phyloP scores from a whole-genome alignment of 2,888 invertebrate genomes.

The Heliconius cydno region DNA sequence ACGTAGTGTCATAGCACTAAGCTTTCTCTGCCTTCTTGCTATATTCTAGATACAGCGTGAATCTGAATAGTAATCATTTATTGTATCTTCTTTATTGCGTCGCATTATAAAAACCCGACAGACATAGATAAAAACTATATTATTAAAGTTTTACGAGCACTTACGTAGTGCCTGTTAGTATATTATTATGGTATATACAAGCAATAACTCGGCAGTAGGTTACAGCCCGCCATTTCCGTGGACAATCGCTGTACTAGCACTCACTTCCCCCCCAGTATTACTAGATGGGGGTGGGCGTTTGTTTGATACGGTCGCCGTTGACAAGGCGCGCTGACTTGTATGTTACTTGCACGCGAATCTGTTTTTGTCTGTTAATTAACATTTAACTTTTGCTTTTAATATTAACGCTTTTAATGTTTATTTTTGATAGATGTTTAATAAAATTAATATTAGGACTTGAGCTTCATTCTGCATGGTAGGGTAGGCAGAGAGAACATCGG shows the following conservation, averaged over 20 bases:
- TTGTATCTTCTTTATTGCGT: not conserved
- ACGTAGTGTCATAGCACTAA: too few species aligned
- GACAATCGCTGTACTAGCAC: slow-evolving; percentile 44
- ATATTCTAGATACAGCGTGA: not conserved
- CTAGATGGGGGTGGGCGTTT: slow-evolving; percentile 44
- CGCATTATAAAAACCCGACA: not conserved
- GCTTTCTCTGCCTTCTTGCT: too few species aligned
- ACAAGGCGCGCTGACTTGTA: slow-evolving; percentile 44
- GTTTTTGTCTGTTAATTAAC: slow-evolving; percentile 32
- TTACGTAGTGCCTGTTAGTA: not conserved
- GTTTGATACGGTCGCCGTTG: slow-evolving; percentile 45
- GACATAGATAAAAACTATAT: not conserved
- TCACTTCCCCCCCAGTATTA: slow-evolving; percentile 43
- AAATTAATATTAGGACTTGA: not conserved
- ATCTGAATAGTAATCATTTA: not conserved
- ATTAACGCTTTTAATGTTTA: not conserved
- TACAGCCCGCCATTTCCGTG: slow-evolving; percentile 41
- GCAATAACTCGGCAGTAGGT: slow-evolving; percentile 34
- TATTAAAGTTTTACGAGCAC: slow-evolving; percentile 3
- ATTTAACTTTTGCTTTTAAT: slow-evolving; percentile 1
- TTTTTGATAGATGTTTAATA: slow-evolving; percentile 18
- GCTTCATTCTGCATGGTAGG: not conserved
- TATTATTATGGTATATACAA: slow-evolving; percentile 26
- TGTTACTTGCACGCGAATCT: slow-evolving; percentile 40
- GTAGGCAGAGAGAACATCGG: not conserved